A percentile compares a stretch with the other conserved stretches of the same genome.
Conservation (phyloP, 2,113 vertebrate species). For the Cephalopholis sonnerati region DNA sequence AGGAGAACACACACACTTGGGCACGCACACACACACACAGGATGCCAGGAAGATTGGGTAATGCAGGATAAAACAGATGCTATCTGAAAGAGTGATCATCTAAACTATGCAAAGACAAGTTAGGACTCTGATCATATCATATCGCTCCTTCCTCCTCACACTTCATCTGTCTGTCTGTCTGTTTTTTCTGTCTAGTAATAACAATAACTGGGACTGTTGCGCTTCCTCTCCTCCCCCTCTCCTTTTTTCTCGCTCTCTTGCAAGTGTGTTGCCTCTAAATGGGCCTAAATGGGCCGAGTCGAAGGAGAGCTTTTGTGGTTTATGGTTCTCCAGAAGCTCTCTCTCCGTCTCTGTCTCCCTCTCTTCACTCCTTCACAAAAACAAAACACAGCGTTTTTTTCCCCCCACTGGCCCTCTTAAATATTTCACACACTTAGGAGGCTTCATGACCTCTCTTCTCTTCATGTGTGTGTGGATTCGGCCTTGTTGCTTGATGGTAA, state of each 20-base stretch:
- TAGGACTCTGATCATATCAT: constrained; percentile 68
- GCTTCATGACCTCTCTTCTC: constrained; percentile 31
- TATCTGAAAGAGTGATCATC: constrained; percentile 64
- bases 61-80: constrained; percentile 73
- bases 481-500: constrained; percentile 24
- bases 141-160: constrained; percentile 54
- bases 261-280: constrained; percentile 63
- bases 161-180: constrained; percentile 37
- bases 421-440: constrained; percentile 71
- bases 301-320: constrained; percentile 67
- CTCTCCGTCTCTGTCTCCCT: constrained; percentile 24
- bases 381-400: constrained; percentile 35
- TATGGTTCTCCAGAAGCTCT: constrained; percentile 55
- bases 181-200: constrained; percentile 32
- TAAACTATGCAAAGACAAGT: constrained; percentile 79
- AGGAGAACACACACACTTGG: constrained; percentile 39
- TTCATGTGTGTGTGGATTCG: constrained; percentile 20
- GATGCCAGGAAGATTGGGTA: constrained; percentile 68
- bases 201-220: constrained; percentile 43
- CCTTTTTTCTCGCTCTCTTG: constrained; percentile 43
- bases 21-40: constrained; percentile 18
- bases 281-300: constrained; percentile 63
- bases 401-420: constrained; percentile 54
- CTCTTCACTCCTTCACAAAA: constrained; percentile 53
- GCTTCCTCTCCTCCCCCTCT: constrained; percentile 21